phyloP scores from a whole-genome alignment of 2,113 vertebrate species.

The Labrus mixtus region DNA sequence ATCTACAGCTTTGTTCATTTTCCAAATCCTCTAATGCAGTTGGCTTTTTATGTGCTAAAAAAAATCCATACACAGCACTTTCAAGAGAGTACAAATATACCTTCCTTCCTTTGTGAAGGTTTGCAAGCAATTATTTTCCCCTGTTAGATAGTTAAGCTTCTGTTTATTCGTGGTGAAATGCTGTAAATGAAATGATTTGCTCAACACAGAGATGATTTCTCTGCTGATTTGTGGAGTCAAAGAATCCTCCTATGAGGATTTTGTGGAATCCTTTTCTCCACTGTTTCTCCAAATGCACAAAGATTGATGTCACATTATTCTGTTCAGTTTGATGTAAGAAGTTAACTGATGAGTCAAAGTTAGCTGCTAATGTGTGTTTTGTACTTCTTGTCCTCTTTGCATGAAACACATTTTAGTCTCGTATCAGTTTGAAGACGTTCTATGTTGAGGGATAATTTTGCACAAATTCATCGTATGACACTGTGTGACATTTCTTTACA shows the following conservation, averaged over 20 bases:
- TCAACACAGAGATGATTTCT: not conserved
- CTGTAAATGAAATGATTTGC: not conserved
- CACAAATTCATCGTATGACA: too few species aligned
- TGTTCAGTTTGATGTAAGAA: not conserved
- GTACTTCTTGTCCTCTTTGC: not conserved
- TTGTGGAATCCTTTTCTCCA: slow-evolving; percentile 17
- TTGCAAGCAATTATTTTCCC: slow-evolving; percentile 10
- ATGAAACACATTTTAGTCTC: not conserved
- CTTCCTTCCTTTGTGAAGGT: slow-evolving; percentile 25
- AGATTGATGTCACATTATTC: not conserved
- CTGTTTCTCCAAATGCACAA: not conserved
- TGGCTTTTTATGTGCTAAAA: slow-evolving; percentile 25
- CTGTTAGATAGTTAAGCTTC: slow-evolving; percentile 19
- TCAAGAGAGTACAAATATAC: slow-evolving; percentile 10
- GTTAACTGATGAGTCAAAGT: not conserved
- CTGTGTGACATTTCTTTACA: too few species aligned
- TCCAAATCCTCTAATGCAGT: slow-evolving; percentile 15
- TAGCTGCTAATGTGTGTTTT: not conserved
- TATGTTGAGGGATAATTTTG: too few species aligned
- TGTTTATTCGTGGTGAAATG: slow-evolving; percentile 20
- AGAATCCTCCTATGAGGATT: slow-evolving; percentile 1
- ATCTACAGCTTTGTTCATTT: slow-evolving; percentile 29
- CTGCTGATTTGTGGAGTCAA: not conserved
- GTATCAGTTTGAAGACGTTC: not conserved
- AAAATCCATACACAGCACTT: slow-evolving; percentile 27